These are phyloP conservation scores for Psittacula derbiana DNA, from an alignment of 2,797 vertebrate species.

Conservation along the genomic window DNA sequence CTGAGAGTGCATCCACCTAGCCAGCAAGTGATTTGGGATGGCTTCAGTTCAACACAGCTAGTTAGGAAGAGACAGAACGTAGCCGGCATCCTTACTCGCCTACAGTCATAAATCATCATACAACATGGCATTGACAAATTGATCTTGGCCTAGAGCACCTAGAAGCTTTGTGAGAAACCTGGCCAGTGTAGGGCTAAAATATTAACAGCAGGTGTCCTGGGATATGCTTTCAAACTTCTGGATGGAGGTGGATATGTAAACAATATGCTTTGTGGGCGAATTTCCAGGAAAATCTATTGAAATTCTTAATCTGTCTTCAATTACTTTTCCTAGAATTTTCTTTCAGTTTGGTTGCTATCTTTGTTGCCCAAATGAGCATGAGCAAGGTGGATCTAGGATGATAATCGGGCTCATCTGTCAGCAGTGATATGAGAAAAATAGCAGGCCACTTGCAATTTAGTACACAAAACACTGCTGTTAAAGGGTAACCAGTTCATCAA, in stretches of 20 bases:
- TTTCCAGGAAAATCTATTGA: conserved; percentile 31
- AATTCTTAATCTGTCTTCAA: conserved; percentile 45
- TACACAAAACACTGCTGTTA: not conserved
- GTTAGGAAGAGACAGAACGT: conserved; percentile 28
- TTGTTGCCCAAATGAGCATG: not conserved
- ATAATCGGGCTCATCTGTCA: conserved; percentile 17
- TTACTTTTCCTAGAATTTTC: conserved; percentile 47
- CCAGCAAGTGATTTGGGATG: conserved; percentile 52
- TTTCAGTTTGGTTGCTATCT: conserved; percentile 47
- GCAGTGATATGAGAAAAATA: not conserved
- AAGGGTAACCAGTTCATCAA: conserved; percentile 18
- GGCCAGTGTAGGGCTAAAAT: conserved; percentile 17
- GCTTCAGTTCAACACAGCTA: conserved; percentile 51
- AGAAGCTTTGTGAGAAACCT: conserved; percentile 60
- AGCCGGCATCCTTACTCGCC: not conserved
- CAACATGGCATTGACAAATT: conserved; percentile 77
- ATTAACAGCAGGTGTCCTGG: conserved; percentile 37
- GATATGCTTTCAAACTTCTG: conserved; percentile 43
- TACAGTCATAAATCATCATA: conserved; percentile 73
- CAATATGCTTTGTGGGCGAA: conserved; percentile 13
- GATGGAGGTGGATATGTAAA: conserved; percentile 7
- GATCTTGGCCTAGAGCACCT: conserved; percentile 58
- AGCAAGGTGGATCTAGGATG: conserved; percentile 11
- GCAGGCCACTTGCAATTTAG: not conserved
- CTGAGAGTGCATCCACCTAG: not conserved